A percentile compares a stretch with the other conserved stretches of the same genome.
Evolutionary conservation across 2,113 vertebrate genomes (phyloP).

Genomic region (Melanotaenia duboulayi): DNA sequence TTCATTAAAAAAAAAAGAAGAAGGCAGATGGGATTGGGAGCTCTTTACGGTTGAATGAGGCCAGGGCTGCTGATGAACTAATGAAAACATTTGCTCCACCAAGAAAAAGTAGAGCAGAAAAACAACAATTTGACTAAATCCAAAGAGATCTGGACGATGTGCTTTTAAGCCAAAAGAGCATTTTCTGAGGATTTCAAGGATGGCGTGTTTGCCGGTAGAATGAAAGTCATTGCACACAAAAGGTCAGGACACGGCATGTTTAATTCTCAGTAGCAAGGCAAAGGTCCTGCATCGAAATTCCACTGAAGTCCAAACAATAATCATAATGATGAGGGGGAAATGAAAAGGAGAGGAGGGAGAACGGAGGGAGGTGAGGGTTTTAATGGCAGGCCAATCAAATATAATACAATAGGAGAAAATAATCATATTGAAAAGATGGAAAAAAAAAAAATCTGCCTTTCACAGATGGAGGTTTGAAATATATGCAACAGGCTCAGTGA

Average conservation of each 20-base stretch:
- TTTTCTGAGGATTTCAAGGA: slow-evolving; percentile 62
- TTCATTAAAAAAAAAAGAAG: slow-evolving; percentile 21
- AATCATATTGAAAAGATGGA: slow-evolving; percentile 47
- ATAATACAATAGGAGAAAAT: slow-evolving; percentile 58
- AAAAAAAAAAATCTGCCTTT: slow-evolving; percentile 49
- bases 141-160: slow-evolving; percentile 48
- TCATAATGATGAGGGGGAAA: slow-evolving; percentile 62
- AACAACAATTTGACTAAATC: slow-evolving; percentile 49
- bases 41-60: slow-evolving; percentile 41
- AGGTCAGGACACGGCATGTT: slow-evolving; percentile 81
- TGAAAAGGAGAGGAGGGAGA: not conserved
- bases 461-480: slow-evolving; percentile 18
- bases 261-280: slow-evolving; percentile 80
- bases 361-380: slow-evolving; percentile 17
- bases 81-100: slow-evolving; percentile 62
- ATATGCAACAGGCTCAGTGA: not conserved
- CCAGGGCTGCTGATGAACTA: slow-evolving; percentile 42
- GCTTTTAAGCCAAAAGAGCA: slow-evolving; percentile 53
- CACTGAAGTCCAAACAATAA: slow-evolving; percentile 75
- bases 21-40: slow-evolving; percentile 38
- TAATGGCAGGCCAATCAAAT: slow-evolving; percentile 63
- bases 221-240: slow-evolving; percentile 77
- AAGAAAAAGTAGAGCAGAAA: slow-evolving; percentile 53
- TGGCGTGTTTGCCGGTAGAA: slow-evolving; percentile 57
- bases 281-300: slow-evolving; percentile 83